Conservation (phyloP, 2,113 vertebrate species). For the Sylvilagus bachmani region DNA sequence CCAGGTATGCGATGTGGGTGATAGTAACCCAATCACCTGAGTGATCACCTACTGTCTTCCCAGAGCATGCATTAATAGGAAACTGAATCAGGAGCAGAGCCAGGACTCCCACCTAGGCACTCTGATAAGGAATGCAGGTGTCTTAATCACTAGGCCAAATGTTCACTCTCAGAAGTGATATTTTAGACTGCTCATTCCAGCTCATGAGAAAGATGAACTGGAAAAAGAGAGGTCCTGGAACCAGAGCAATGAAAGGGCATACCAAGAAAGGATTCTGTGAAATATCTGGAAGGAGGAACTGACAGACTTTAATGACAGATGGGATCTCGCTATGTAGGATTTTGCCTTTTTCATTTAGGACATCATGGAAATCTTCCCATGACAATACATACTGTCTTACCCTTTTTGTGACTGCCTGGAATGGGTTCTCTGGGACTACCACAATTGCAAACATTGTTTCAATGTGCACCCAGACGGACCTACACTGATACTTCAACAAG, state of each 20-base stretch:
- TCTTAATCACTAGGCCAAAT: too few species aligned
- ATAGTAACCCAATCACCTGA: too few species aligned
- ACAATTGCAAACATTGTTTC: neutral
- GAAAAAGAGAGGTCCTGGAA: slow-evolving; percentile 19
- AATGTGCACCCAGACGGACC: neutral
- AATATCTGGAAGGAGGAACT: neutral
- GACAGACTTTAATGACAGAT: neutral
- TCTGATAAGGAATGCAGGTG: too few species aligned
- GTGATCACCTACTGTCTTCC: too few species aligned
- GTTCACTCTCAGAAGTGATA: neutral
- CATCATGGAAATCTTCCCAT: neutral
- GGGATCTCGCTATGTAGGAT: neutral
- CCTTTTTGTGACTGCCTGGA: neutral
- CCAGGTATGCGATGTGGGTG: too few species aligned
- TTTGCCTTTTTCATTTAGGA: neutral
- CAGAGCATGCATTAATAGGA: too few species aligned
- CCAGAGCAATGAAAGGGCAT: neutral
- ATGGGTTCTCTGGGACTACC: neutral
- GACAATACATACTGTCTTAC: neutral
- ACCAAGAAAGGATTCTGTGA: slow-evolving; percentile 40
- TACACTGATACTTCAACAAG: neutral
- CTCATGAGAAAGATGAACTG: neutral
- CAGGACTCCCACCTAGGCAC: too few species aligned
- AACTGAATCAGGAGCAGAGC: too few species aligned
- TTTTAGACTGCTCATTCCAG: slow-evolving; percentile 46